A percentile compares a stretch with the other conserved stretches of the same genome.
Evolutionary conservation across 2,888 invertebrate genomes (phyloP).

Genomic region (Nephrotoma flavescens): DNA sequence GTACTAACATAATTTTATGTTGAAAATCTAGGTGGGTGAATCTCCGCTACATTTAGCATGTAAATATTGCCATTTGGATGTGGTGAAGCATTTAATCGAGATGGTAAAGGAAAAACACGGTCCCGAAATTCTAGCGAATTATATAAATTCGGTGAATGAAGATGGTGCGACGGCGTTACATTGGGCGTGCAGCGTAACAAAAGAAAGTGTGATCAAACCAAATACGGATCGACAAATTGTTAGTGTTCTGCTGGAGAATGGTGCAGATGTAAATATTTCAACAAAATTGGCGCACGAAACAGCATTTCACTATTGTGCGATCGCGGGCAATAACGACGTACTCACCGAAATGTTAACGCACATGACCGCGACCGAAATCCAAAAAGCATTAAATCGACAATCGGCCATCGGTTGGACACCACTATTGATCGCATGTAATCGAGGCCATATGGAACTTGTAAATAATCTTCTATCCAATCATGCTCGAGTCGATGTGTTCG

Average conservation of each 20-base stretch:
- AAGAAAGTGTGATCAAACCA: slow-evolving; percentile 58
- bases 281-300: slow-evolving; percentile 84
- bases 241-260: slow-evolving; percentile 73
- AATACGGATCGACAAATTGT: slow-evolving; percentile 76
- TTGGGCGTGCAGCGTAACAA: slow-evolving; percentile 81
- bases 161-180: slow-evolving; percentile 92
- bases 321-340: slow-evolving; percentile 91
- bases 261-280: slow-evolving; percentile 74
- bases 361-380: slow-evolving; percentile 79
- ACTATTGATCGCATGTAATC: slow-evolving; percentile 84
- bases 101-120: slow-evolving; percentile 65
- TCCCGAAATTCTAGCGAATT: slow-evolving; percentile 61
- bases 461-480: slow-evolving; percentile 81
- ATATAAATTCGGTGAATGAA: slow-evolving; percentile 77
- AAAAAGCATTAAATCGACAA: slow-evolving; percentile 87
- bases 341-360: slow-evolving; percentile 86
- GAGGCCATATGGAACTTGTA: slow-evolving; percentile 90
- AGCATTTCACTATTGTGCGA: slow-evolving; percentile 88
- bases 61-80: slow-evolving; percentile 67
- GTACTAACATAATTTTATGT: not conserved
- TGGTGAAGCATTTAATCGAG: slow-evolving; percentile 72
- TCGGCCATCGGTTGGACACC: slow-evolving; percentile 95
- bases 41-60: slow-evolving; percentile 93
- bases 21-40: slow-evolving; percentile 62
- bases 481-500: slow-evolving; percentile 97